Percentiles rank a stretch among this genome's conserved stretches.
phyloP scores from a whole-genome alignment of 2,797 vertebrate genomes.

The Hephaestus fuliginosus region DNA sequence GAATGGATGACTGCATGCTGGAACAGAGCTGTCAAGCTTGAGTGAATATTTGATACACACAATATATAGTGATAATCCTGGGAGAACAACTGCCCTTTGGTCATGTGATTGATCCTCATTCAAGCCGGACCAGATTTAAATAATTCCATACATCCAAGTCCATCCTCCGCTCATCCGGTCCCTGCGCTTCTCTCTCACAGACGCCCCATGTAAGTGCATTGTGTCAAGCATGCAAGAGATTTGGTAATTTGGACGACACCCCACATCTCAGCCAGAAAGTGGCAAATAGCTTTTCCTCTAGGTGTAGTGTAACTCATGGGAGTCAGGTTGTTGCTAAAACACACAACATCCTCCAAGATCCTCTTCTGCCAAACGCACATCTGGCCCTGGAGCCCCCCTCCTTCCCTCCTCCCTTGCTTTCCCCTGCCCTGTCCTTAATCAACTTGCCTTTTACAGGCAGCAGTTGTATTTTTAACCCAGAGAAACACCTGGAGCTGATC shows the following conservation, averaged over 20 bases:
- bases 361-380: conserved; percentile 37
- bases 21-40: conserved; percentile 13
- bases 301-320: background rate
- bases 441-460: conserved; percentile 54
- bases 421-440: conserved; percentile 55
- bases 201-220: background rate
- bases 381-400: conserved; percentile 17
- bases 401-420: conserved; percentile 19
- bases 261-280: conserved; percentile 9
- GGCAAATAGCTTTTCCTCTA: background rate
- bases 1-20: conserved; percentile 50
- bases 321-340: conserved; percentile 40
- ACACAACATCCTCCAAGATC: conserved; percentile 32
- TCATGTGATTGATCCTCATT: conserved; percentile 42
- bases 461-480: conserved; percentile 76
- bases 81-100: conserved; percentile 45
- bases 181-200: background rate
- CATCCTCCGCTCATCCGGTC: conserved; percentile 10
- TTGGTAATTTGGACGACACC: background rate
- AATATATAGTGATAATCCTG: conserved; percentile 31
- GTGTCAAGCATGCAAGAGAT: background rate
- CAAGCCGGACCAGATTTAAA: conserved; percentile 35
- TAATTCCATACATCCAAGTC: conserved; percentile 3
- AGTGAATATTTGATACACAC: conserved; percentile 42
- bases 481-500: conserved; percentile 78